Evolutionary conservation across 2,888 invertebrate species (phyloP).

Genomic region (Ectemnius continuus): DNA sequence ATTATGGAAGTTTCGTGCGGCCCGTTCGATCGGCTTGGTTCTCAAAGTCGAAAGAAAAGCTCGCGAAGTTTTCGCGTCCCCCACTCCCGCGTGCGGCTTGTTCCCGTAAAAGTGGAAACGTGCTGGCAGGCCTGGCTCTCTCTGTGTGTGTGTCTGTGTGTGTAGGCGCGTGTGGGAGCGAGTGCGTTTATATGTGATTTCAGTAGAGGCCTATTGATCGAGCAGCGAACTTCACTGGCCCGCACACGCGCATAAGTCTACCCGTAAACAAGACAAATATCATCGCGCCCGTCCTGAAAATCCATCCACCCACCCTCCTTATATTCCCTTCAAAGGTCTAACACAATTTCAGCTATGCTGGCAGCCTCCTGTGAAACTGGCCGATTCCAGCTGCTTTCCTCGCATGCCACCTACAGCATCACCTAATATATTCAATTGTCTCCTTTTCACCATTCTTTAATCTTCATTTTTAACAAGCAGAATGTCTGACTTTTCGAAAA

Average conservation of each 20-base stretch:
- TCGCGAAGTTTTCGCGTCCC: conserved; percentile 54
- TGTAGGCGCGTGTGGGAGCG: conserved; percentile 47
- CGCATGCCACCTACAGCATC: no score
- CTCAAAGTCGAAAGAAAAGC: conserved; percentile 54
- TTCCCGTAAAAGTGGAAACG: conserved; percentile 19
- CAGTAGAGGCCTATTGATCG: conserved; percentile 77
- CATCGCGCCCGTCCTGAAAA: conserved; percentile 75
- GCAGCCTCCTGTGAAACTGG: conserved; percentile 13
- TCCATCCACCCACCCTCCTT: conserved; percentile 64
- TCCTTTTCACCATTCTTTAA: no score
- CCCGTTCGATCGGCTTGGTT: conserved; percentile 46
- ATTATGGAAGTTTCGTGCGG: conserved; percentile 48
- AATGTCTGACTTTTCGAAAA: no score
- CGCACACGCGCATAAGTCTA: conserved; percentile 77
- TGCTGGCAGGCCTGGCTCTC: neutral
- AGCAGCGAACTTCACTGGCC: conserved; percentile 67
- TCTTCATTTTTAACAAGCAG: no score
- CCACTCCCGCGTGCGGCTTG: neutral
- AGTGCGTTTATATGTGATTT: conserved; percentile 68
- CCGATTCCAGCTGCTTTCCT: neutral
- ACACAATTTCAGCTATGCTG: conserved; percentile 41
- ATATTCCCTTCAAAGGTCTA: conserved; percentile 47
- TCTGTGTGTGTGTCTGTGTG: conserved; percentile 16
- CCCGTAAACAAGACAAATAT: conserved; percentile 78
- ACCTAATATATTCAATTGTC: no score